A percentile compares a stretch with the other conserved stretches of the same genome.
Evolutionary conservation across 2,113 vertebrate genomes (phyloP).

Genomic region (Pteropus alecto): DNA sequence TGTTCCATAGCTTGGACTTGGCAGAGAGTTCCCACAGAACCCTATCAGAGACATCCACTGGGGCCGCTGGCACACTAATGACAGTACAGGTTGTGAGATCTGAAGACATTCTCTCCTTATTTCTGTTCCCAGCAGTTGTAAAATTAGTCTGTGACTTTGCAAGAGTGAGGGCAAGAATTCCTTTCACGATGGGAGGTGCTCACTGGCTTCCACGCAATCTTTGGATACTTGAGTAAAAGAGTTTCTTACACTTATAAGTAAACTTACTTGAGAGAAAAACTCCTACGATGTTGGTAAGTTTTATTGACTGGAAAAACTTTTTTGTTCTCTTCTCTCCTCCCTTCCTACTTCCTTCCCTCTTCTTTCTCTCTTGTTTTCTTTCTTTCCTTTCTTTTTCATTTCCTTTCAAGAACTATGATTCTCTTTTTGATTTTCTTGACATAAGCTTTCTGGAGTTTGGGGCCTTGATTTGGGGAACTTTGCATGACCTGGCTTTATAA

Average conservation of each 20-base stretch:
- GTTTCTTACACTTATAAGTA: neutral
- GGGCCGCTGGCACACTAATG: constrained; percentile 51
- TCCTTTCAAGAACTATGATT: neutral
- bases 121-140: constrained; percentile 69
- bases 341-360: neutral
- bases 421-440: neutral
- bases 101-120: constrained; percentile 56
- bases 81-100: constrained; percentile 57
- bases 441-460: neutral
- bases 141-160: constrained; percentile 68
- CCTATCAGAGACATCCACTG: constrained; percentile 61
- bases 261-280: neutral
- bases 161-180: constrained; percentile 27
- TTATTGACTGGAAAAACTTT: neutral
- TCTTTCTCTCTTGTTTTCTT: neutral
- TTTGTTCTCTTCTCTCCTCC: neutral
- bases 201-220: constrained; percentile 58
- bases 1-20: constrained; percentile 52
- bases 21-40: constrained; percentile 43
- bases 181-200: constrained; percentile 71
- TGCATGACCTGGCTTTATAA: neutral
- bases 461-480: neutral
- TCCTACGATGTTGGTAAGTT: neutral
- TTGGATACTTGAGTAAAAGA: neutral
- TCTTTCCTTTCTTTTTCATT: neutral